phyloP scores from a whole-genome alignment of 2,113 vertebrate species.

The Semnopithecus entellus region DNA sequence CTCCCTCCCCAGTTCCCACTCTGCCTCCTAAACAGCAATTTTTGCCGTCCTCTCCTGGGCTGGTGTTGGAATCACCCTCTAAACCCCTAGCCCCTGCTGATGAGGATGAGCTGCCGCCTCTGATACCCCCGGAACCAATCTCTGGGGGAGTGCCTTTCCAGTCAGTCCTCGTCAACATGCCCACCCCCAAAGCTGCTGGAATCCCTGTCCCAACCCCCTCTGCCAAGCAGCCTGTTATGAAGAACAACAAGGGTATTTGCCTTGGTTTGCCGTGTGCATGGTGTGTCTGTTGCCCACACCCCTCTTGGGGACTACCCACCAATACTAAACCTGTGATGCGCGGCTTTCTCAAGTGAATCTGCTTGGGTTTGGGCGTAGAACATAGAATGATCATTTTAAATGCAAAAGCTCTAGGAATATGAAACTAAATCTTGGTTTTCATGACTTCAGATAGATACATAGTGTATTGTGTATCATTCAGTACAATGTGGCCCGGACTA shows the following conservation, averaged over 20 bases:
- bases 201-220: slow-evolving; percentile 79
- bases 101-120: slow-evolving; percentile 94
- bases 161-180: slow-evolving; percentile 82
- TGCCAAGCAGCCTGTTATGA: slow-evolving; percentile 90
- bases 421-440: slow-evolving; percentile 73
- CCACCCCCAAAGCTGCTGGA: slow-evolving; percentile 83
- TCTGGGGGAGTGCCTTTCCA: slow-evolving; percentile 78
- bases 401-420: slow-evolving; percentile 43
- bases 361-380: slow-evolving; percentile 70
- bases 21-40: slow-evolving; percentile 75
- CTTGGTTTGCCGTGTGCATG: slow-evolving; percentile 88
- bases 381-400: slow-evolving; percentile 55
- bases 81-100: slow-evolving; percentile 79
- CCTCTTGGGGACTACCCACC: slow-evolving; percentile 78
- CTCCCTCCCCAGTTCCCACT: slow-evolving; percentile 64
- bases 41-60: slow-evolving; percentile 60
- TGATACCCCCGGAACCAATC: slow-evolving; percentile 91
- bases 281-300: slow-evolving; percentile 83
- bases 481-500: slow-evolving; percentile 4
- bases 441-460: slow-evolving; percentile 49
- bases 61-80: slow-evolving; percentile 64
- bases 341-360: slow-evolving; percentile 43
- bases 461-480: background rate
- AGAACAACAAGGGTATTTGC: slow-evolving; percentile 96
- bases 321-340: slow-evolving; percentile 81